These are phyloP conservation scores for Bubo blakistoni DNA, from an alignment of 2,113 vertebrate species.

Conservation along the genomic window DNA sequence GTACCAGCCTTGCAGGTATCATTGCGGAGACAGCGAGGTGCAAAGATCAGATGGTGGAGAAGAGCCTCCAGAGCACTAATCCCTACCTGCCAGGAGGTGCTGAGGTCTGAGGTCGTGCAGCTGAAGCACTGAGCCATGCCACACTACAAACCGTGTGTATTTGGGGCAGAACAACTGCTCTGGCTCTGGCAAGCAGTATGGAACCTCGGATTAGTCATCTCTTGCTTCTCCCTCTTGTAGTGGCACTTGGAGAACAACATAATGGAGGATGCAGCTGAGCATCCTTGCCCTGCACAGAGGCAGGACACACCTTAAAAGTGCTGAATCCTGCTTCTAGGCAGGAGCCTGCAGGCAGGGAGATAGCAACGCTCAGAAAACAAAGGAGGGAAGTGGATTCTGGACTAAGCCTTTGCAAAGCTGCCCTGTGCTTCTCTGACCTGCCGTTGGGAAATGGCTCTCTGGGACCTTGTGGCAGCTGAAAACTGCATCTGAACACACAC, in stretches of 20 bases:
- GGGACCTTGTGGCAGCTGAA: neutral
- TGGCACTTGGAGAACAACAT: neutral
- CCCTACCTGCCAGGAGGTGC: neutral
- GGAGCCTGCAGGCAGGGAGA: neutral
- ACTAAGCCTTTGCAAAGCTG: neutral
- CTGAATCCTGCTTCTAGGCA: neutral
- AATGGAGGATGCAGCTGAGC: neutral
- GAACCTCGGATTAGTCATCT: neutral
- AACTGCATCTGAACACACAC: neutral
- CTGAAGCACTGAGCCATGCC: neutral
- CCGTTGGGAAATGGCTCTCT: neutral
- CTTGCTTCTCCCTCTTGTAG: neutral
- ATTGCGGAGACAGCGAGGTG: accelerated
- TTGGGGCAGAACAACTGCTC: neutral
- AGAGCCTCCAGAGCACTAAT: neutral
- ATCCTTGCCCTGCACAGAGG: neutral
- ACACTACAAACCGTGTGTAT: neutral
- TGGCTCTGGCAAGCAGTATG: neutral
- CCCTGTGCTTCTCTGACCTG: neutral
- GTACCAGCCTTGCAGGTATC: neutral
- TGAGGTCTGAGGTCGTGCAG: neutral
- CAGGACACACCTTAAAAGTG: neutral
- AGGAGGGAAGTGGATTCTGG: neutral
- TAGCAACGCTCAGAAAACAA: neutral
- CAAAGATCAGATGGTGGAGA: neutral